phyloP scores from a whole-genome alignment of 2,888 invertebrate genomes.

The Ochropacha duplaris region DNA sequence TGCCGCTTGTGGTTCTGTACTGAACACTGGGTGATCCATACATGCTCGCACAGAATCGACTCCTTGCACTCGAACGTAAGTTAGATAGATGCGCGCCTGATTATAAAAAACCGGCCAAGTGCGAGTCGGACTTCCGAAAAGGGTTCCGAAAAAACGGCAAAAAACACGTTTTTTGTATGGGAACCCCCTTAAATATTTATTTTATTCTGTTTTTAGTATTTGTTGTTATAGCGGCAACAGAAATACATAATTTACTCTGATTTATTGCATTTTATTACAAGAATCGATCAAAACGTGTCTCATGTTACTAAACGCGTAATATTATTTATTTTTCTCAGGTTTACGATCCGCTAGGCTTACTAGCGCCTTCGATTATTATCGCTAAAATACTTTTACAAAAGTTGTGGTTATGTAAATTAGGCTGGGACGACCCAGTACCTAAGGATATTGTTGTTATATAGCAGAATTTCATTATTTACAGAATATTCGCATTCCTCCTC shows the following conservation, averaged over 20 bases:
- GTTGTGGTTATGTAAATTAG: slow-evolving; percentile 24
- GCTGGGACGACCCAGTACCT: slow-evolving; percentile 30
- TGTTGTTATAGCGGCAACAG: no score
- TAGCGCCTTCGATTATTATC: slow-evolving; percentile 20
- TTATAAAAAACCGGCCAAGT: slow-evolving; percentile 12
- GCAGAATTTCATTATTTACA: slow-evolving; percentile 1
- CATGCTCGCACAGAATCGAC: slow-evolving; percentile 13
- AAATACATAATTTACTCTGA: no score
- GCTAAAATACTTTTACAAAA: slow-evolving; percentile 32
- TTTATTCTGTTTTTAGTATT: no score
- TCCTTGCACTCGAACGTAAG: slow-evolving; percentile 18
- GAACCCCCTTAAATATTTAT: no score
- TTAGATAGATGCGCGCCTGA: slow-evolving; percentile 11
- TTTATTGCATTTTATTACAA: slow-evolving; percentile 18
- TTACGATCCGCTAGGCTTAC: slow-evolving; percentile 26
- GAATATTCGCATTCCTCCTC: slow-evolving; percentile 13
- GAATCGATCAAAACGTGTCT: slow-evolving; percentile 2
- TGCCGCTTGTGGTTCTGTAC: no score
- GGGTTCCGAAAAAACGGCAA: no score
- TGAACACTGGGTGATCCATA: slow-evolving; percentile 21
- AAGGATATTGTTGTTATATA: slow-evolving; percentile 11
- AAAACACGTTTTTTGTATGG: no score
- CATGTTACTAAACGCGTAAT: slow-evolving; percentile 15
- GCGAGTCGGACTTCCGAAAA: no score
- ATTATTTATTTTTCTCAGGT: slow-evolving; percentile 24